phyloP scores from a whole-genome alignment of 2,888 invertebrate species.

The Drosophila nigritarsus region DNA sequence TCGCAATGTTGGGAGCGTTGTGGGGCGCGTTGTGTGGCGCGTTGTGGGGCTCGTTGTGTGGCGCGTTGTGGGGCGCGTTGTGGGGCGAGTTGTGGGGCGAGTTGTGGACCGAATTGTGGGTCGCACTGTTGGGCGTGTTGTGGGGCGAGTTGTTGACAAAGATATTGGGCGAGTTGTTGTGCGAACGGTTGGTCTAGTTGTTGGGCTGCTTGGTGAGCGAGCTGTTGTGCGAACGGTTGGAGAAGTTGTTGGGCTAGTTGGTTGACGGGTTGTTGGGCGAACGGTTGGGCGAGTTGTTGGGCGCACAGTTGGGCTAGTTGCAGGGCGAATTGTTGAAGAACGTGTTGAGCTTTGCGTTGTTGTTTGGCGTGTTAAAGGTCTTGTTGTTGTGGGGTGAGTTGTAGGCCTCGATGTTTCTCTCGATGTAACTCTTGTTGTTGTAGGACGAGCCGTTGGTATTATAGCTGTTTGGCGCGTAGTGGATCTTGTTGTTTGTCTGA shows the following conservation, averaged over 20 bases:
- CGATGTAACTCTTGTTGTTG: constrained; percentile 5
- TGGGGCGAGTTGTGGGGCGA: constrained; percentile 13
- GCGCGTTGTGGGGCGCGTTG: constrained; percentile 14
- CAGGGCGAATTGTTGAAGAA: constrained; percentile 1
- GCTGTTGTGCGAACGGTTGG: constrained; percentile 14
- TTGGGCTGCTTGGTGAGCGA: constrained; percentile 3
- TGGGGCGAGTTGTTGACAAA: constrained; percentile 13
- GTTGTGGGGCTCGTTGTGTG: constrained; percentile 9
- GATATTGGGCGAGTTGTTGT: constrained; percentile 16
- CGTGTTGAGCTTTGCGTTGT: constrained; percentile 14
- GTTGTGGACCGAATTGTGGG: too few relatives aligned
- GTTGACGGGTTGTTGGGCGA: neutral
- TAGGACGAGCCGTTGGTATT: constrained; percentile 7
- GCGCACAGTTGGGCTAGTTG: neutral
- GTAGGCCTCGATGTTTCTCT: constrained; percentile 10
- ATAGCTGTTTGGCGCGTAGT: constrained; percentile 17
- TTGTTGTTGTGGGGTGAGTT: constrained; percentile 14
- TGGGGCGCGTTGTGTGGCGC: constrained; percentile 7
- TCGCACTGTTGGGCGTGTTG: constrained; percentile 1
- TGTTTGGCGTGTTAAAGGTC: constrained; percentile 5
- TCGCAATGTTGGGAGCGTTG: constrained; percentile 2
- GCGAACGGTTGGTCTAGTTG: neutral
- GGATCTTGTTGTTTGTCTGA: constrained; percentile 17
- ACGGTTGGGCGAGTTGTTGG: constrained; percentile 1
- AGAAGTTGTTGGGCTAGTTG: constrained; percentile 9